Conservation (phyloP, 2,888 invertebrate genomes). For the Stenolophus ochropezus region DNA sequence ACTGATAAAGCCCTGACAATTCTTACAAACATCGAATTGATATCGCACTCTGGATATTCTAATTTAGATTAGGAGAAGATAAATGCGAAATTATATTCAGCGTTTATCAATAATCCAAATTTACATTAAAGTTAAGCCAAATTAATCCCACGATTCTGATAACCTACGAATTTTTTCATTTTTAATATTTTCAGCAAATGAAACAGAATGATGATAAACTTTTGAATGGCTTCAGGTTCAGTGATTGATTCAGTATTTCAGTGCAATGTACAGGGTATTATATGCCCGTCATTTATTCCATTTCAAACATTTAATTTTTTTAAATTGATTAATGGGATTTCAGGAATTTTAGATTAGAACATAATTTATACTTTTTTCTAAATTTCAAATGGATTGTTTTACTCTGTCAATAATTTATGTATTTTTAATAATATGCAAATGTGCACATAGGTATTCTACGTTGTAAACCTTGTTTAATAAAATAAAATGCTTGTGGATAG, state of each 20-base stretch:
- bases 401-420: neutral
- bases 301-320: neutral
- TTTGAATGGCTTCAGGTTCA: neutral
- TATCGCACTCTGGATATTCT: neutral
- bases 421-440: neutral
- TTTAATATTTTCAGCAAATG: too few relatives aligned
- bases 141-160: neutral
- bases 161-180: too few relatives aligned
- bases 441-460: neutral
- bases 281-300: neutral
- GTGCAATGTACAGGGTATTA: too few relatives aligned
- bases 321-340: neutral
- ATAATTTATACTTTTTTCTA: neutral
- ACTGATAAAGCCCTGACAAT: neutral
- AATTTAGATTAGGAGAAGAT: neutral
- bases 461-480: too few relatives aligned
- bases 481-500: too few relatives aligned
- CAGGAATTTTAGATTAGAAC: neutral
- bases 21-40: neutral
- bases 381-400: neutral
- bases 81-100: neutral
- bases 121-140: neutral
- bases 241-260: neutral
- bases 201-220: too few relatives aligned
- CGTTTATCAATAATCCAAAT: neutral